Evolutionary conservation across 2,888 invertebrate genomes (phyloP).

Genomic region (Acrobasis suavella): DNA sequence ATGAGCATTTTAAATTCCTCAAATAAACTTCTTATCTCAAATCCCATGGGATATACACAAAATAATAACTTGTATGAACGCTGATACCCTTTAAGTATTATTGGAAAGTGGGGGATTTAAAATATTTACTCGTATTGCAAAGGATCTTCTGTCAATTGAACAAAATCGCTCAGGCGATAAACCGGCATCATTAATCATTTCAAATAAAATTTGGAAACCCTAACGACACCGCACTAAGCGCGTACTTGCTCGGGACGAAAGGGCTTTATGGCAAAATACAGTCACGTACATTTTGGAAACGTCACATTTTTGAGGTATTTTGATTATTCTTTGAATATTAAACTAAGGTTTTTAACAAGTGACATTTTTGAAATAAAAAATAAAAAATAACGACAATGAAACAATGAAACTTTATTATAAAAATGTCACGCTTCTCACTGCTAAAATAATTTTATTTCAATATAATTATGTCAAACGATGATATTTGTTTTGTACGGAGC

Average conservation of each 20-base stretch:
- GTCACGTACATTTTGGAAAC: background rate
- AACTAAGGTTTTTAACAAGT: no score
- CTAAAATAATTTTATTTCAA: no score
- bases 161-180: conserved; percentile 65
- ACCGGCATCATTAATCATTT: conserved; percentile 74
- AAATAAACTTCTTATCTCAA: conserved; percentile 23
- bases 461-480: no score
- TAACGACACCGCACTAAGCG: conserved; percentile 41
- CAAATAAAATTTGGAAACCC: conserved; percentile 52
- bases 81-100: conserved; percentile 55
- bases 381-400: no score
- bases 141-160: conserved; percentile 68
- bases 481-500: no score
- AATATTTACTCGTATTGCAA: conserved; percentile 53
- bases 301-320: no score
- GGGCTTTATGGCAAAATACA: conserved; percentile 3
- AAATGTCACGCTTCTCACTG: no score
- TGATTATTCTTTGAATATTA: no score
- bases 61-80: conserved; percentile 49
- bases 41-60: conserved; percentile 58
- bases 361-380: no score
- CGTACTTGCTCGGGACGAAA: conserved; percentile 31
- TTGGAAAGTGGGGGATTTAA: conserved; percentile 60
- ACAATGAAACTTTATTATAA: no score
- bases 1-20: conserved; percentile 51